phyloP scores from a whole-genome alignment of 2,797 vertebrate species.

The Sciurus vulgaris region DNA sequence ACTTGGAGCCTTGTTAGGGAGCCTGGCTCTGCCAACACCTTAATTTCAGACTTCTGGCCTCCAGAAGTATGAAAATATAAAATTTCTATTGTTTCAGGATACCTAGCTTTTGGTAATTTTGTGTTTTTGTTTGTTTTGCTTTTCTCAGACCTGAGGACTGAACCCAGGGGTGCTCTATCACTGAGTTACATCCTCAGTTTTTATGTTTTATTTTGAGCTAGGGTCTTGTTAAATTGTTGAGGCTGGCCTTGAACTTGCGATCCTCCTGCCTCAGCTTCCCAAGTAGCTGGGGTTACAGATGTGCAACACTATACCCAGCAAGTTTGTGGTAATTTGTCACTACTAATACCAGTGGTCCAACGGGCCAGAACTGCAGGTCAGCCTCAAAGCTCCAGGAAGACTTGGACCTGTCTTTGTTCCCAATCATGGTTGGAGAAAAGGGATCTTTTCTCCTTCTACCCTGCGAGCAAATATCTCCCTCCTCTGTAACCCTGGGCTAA shows the following conservation, averaged over 20 bases:
- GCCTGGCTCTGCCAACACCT: not conserved
- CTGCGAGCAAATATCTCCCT: not conserved
- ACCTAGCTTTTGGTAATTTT: not conserved
- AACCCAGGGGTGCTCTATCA: not conserved
- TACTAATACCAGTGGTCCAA: not conserved
- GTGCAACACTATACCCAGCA: too few relatives aligned
- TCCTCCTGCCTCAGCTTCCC: not conserved
- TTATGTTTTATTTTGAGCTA: too few relatives aligned
- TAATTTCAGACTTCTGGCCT: not conserved
- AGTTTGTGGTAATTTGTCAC: not conserved
- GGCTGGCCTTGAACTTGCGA: not conserved
- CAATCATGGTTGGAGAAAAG: not conserved
- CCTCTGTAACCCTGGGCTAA: not conserved
- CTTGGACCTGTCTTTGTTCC: constrained; percentile 18
- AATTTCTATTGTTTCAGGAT: constrained; percentile 26
- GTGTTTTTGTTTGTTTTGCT: not conserved
- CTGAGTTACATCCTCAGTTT: not conserved
- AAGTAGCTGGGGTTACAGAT: not conserved
- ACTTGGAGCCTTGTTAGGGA: not conserved
- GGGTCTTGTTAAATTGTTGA: not conserved
- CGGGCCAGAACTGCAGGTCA: not conserved
- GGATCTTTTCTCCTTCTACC: not conserved
- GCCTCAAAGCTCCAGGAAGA: not conserved
- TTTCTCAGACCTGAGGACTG: not conserved
- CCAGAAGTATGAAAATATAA: not conserved